A percentile compares a stretch with the other conserved stretches of the same genome.
phyloP scores from a whole-genome alignment of 2,113 vertebrate genomes.

The Haemorhous mexicanus region DNA sequence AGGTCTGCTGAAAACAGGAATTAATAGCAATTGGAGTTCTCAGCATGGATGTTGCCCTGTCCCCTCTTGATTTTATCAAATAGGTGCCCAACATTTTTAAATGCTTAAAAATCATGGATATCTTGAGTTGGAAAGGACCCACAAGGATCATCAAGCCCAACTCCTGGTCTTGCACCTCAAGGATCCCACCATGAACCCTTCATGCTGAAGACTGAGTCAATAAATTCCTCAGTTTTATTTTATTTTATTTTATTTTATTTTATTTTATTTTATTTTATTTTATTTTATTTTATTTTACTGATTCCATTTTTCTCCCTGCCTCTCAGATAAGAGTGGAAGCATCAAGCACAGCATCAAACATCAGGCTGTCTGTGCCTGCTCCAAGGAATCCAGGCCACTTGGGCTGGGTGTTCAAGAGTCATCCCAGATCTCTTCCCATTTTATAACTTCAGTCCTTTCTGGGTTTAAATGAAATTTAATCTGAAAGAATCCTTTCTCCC shows the following conservation, averaged over 20 bases:
- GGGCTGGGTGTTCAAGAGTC: not conserved
- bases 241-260: not conserved
- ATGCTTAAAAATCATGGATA: not conserved
- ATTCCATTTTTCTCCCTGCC: not conserved
- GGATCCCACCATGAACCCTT: not conserved
- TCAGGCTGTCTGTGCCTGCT: not conserved
- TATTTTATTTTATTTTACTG: not conserved
- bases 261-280: too few relatives aligned
- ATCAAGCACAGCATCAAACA: too few relatives aligned
- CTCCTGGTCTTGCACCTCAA: not conserved
- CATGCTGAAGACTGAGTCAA: not conserved
- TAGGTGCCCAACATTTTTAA: not conserved
- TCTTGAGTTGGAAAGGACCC: not conserved
- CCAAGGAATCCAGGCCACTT: not conserved
- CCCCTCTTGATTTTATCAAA: not conserved
- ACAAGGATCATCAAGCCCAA: not conserved
- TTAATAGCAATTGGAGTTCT: not conserved
- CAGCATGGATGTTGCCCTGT: fast-evolving
- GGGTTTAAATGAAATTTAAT: not conserved
- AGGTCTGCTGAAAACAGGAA: not conserved
- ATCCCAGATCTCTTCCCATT: not conserved
- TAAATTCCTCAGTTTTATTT: not conserved
- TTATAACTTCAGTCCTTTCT: not conserved
- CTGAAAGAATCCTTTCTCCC: not conserved
- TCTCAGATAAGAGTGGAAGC: not conserved